Evolutionary conservation across 2,113 vertebrate species (phyloP), one percentile per base, ranked within the genome.

Genomic region (Ammospiza nelsoni): DNA sequence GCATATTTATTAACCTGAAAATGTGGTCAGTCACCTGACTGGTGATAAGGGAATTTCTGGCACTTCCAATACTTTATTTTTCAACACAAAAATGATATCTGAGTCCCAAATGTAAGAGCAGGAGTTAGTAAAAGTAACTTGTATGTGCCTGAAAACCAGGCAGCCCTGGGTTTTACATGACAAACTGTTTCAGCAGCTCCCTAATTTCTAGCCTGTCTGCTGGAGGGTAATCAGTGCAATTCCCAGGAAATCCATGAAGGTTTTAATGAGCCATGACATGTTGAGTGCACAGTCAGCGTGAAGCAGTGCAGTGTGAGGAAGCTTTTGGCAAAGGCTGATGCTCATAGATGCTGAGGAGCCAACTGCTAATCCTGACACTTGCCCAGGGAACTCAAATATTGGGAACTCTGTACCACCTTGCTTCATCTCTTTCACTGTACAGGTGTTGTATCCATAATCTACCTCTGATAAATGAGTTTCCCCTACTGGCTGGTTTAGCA

Each of bases 151-250:
- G 43, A 74, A 90, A 72, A 91, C 55, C 55, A 63, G 68, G 57
- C 52, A 71, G 54, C 39, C 46, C 63, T 78, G 37, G 39, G 61
- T 86, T 92, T 94, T 90, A 92, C 0, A 23, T 91, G 92, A 72
- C 82, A 87, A 91, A 91, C 41, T 77, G 23, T 95, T 96, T 86
- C 83, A 90, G 75, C 23, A 23, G 84, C 37, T 81, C 76, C 48
- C 81, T 90, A 54, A 94, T 96, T 93, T 97, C 90, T 92, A 94
- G 90, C 81, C 91, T 91, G n/a, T 43, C 1, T 69, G 63, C 91
- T 92, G 65, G 28, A 65, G 87, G 83, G 80, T 90, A 97, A 95
- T 96, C 95, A 97, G 87, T 81, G 79, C 95, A 94, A 95, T 97
- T 95, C 89, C 92, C 92, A 84, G 88, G 90, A 61, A 94, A 75